Base-by-base conservation (phyloP, 1,140 invertebrate genomes). In the Rhagoletis zephyria region DNA sequence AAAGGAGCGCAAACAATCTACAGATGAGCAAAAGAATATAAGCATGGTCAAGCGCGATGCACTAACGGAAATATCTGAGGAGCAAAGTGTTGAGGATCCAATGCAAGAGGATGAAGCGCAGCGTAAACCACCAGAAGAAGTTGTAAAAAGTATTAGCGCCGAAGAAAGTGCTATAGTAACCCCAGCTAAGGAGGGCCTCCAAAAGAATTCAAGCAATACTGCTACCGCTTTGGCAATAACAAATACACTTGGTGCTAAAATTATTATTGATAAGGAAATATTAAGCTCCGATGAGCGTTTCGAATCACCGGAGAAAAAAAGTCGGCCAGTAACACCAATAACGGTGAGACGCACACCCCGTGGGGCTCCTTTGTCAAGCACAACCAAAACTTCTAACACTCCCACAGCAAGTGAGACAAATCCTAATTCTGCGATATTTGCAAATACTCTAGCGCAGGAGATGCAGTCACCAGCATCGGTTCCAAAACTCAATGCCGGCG, bases 231-330 rank as follows among this genome's bases (percentile, higher is more conserved):
- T 87, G 45, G 19, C 63, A 86, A 89, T 88, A n/a, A 61, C 88
- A 9, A 89, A 89, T 87, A 88, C 86, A 67, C 85, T 87, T 4
- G n/a, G 85, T 9, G 81, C 89, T 60, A 89, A 89, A 45, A 88
- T 87, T 3, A 89, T 92, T 65, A 60, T 88, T 4, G 90, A 90
- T 61, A 92, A 92, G 87, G 89, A 92, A 88, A 93, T 93, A n/a
- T 90, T 93, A 12, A 92, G 91, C 59, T 89, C 90, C 2, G 91
- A 92, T 6, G 92, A 93, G 42, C 92, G 91, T 87, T 93, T 93
- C 60, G 92, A 92, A 88, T 92, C 92, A 60, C 91, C 92, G 0
- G 91, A 93, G 48, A 92, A 91, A 86, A 90, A 91, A 77, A 87
- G 88, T 59, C 89, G 90, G 14, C 89, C 91, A 6, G 91, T 89